Base-by-base conservation (phyloP, 2,797 vertebrate species). In the Trachurus trachurus region DNA sequence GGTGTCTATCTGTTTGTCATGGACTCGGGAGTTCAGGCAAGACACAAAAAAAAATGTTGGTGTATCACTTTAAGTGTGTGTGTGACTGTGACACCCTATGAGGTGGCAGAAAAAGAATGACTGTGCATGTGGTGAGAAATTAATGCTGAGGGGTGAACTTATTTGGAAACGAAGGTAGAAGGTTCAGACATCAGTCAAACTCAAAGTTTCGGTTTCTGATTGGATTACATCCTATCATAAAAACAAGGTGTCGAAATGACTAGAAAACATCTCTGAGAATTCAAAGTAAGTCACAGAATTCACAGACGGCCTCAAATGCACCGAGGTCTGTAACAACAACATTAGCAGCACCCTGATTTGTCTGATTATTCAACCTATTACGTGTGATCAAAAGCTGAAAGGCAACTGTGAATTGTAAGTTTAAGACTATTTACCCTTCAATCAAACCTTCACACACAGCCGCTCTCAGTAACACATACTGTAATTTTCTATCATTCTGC, bases 151-250 rank as follows among this genome's bases (percentile, higher is more conserved):
- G 5, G 31, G 31, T 34, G 31, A 5, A 34, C 61, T 81, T 56
- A 9, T 19, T 22, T 19, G 22, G 71, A 42, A 22, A 62, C 34
- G 52, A 69, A 54, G 21, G 11, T 19, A 19, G 17, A 8, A 6
- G 5, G 4, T 34, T 34, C 31, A 34, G 31, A 34, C 5, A 34
- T 13, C 6, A 2, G 19, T 9, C 17, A 21, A 6, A 22, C 12
- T 49, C 40, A 21, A 69, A 62, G 34, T 47, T 12, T 76, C 53
- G 19, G 45, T 68, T 71, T 65, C 76, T 77, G 57, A 85, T 67
- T 70, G 70, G 52, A 64, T 76, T 3, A 19, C 2, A 66, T 34
- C 6, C 26, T 40, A 58, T 52, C 62, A 26, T 59, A 3, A 50
- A 66, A 69, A 19, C 4, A 21, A 65, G 71, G 19, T 22, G n/a